Evolutionary conservation across 2,888 invertebrate species (phyloP), one percentile per base, ranked within the genome.

Genomic region (Scaptomyza tumidula): DNA sequence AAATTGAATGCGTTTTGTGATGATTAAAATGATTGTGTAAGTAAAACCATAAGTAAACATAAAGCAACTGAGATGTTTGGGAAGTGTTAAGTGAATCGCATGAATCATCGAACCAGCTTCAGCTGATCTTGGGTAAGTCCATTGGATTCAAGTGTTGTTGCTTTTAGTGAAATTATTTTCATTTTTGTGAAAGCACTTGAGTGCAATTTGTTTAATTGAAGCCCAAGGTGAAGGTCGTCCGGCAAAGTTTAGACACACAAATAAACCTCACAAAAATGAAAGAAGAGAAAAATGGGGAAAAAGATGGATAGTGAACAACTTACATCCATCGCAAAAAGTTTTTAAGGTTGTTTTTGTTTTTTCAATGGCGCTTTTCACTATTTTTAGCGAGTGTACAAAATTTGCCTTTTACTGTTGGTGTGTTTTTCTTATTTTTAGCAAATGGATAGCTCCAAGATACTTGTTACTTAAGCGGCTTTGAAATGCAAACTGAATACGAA

Each of bases 401-500:
- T 66, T 75, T 72, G 48, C 48, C 48, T 61, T 65, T 60, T 59
- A 35, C 54, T 53, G 54, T 52, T 24, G 49, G 31, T 70, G 75
- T 78, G 71, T 41, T 16, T 35, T 33, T 10, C 63, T 67, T 61
- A 65, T 67, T 33, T 65, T 44, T 45, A 64, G 59, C 78, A 64
- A 77, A 68, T 71, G 71, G 73, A 75, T 72, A 81, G 71, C 78
- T 85, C 73, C 82, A 78, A 86, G 77, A 83, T 80, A 86, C 84
- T 84, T 89, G 86, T 84, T 89, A 80, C 84, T 86, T 80, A 79
- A 78, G 73, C 78, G 88, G 83, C 90, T 89, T 87, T 82, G 66
- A 78, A 85, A 82, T 74, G 67, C 76, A 84, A 87, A 90, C 90
- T 90, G 75, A 90, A 86, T 71, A 64, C 83, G 71, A 49, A 37